These are phyloP conservation scores for Chaetura pelagica DNA, from an alignment of 2,113 vertebrate species.

Conservation along the genomic window DNA sequence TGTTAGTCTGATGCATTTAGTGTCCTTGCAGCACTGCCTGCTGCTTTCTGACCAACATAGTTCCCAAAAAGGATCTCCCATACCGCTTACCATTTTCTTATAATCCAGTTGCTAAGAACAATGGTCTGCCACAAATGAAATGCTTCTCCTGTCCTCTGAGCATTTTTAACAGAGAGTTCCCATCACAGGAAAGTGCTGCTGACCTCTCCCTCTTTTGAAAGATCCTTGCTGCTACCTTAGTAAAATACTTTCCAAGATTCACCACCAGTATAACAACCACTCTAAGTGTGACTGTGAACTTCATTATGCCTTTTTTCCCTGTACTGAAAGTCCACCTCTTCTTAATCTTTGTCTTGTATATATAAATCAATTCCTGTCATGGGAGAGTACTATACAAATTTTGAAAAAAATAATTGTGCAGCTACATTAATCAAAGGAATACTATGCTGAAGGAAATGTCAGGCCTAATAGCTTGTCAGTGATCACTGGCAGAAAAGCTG, in stretches of 20 bases:
- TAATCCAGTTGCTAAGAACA: not conserved
- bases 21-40: not conserved
- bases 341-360: constrained; percentile 35
- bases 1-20: not conserved
- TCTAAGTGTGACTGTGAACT: not conserved
- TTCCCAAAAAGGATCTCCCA: not conserved
- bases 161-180: not conserved
- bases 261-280: not conserved
- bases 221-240: not conserved
- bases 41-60: not conserved
- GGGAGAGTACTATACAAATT: not conserved
- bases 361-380: constrained; percentile 12
- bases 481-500: constrained; percentile 41
- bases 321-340: not conserved
- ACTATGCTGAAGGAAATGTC: constrained; percentile 47
- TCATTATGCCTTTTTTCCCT: not conserved
- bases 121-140: not conserved
- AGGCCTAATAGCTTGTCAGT: constrained; percentile 38
- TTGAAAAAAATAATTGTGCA: not conserved
- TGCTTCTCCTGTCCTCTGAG: not conserved
- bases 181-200: not conserved
- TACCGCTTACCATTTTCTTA: not conserved
- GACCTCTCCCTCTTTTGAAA: not conserved
- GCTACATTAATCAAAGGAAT: constrained; percentile 56
- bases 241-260: not conserved